phyloP scores from a whole-genome alignment of 2,113 vertebrate species.

The Cyanoderma ruficeps region DNA sequence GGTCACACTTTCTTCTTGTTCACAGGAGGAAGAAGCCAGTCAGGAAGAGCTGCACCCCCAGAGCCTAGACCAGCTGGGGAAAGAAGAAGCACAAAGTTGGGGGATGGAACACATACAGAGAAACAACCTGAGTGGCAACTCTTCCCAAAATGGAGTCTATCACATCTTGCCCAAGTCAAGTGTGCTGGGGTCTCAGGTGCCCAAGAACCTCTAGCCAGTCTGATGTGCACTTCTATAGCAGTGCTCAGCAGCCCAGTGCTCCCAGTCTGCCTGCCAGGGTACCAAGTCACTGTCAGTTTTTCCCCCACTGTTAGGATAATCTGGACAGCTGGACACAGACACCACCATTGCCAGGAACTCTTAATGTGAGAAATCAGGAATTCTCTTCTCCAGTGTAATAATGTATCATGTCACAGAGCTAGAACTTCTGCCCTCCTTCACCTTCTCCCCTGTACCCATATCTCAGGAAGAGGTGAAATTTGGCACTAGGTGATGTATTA shows the following conservation, averaged over 20 bases:
- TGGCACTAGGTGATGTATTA: background rate
- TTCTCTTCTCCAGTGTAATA: background rate
- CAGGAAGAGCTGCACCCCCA: slow-evolving; percentile 3
- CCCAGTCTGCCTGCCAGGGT: background rate
- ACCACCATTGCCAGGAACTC: background rate
- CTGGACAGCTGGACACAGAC: background rate
- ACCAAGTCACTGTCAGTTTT: background rate
- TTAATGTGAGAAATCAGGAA: background rate
- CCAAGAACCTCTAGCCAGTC: background rate
- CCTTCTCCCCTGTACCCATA: background rate
- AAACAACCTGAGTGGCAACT: background rate
- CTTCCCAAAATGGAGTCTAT: background rate
- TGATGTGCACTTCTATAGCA: background rate
- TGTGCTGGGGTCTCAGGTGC: background rate
- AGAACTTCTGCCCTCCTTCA: background rate
- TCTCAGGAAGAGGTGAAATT: background rate
- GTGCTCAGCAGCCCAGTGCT: background rate
- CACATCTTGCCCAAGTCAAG: background rate
- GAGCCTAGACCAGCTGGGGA: background rate
- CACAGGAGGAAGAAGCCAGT: slow-evolving; percentile 50
- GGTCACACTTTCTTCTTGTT: background rate
- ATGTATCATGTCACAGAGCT: background rate
- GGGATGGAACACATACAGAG: background rate
- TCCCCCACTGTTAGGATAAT: background rate
- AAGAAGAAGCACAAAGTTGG: background rate